Base-by-base conservation (phyloP, 35 echinoderm and acorn worm genomes). In the Heliocidaris erythrogramma region DNA sequence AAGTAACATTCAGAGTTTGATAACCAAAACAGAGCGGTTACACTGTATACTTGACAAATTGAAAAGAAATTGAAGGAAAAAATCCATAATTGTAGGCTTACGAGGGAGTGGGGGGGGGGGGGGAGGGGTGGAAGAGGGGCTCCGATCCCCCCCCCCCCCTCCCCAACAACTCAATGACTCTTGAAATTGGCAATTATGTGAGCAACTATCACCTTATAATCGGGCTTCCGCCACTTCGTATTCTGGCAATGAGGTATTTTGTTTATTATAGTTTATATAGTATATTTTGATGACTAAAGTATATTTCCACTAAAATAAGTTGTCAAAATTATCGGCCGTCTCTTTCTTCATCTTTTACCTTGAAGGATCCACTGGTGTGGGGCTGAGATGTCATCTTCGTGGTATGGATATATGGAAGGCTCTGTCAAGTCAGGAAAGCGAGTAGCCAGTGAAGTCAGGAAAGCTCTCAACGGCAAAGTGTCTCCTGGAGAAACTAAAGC, bases 361-460 rank as follows among this genome's bases (percentile, higher is more conserved):
- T 32, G 14, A 49, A 92, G 91, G 16, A 10, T 92, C 27, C 91
- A 92, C 32, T 92, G n/a, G 16, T 49, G 48, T 5, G 91, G 91
- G 16, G 50, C 91, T 0, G 91, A 92, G 91, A 92, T 59, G 91
- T 32, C 91, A 18, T 52, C 91, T 30, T 13, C 47, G 14, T 92
- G 91, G 91, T 92, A 52, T 30, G 91, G 91, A 18, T 59, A n/a
- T 49, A 92, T 92, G 91, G 91, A 92, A n/a, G 91, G 91, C 49
- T 92, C 91, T 5, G 91, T 92, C 17, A 49, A 92, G 48, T 49
- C 91, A 5, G 91, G 91, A 16, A 92, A 92, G 47, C 91, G 91
- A 18, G 91, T 48, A 32, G 91, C 91, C 5, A 49, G 29, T 12
- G 91, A 92, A 30, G 50, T 92, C 5, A 9, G 47, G 17, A 92